These are phyloP conservation scores for Odocoileus hemionus DNA, from an alignment of 2,113 vertebrate species.

Conservation along the genomic window DNA sequence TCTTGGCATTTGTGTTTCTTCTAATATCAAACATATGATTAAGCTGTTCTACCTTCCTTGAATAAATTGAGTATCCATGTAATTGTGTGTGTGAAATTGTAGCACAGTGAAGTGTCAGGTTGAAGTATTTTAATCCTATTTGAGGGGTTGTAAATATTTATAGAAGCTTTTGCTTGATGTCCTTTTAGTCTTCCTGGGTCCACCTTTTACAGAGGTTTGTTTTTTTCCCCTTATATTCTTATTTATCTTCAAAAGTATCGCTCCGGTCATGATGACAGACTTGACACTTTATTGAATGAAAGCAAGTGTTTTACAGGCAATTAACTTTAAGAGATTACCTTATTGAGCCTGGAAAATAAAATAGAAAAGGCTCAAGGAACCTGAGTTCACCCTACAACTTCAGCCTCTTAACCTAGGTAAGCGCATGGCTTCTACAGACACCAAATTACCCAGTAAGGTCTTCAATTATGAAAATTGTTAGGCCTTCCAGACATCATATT, in stretches of 20 bases:
- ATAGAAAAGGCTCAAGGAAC: not conserved
- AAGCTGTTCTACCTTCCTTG: not conserved
- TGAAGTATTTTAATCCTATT: not conserved
- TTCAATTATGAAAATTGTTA: not conserved
- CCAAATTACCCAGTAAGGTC: not conserved
- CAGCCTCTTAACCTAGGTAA: not conserved
- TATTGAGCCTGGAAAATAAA: not conserved
- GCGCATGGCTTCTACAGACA: not conserved
- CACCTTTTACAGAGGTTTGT: not conserved
- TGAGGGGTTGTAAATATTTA: not conserved
- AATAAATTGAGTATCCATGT: not conserved
- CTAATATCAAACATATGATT: not conserved
- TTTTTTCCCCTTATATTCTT: not conserved
- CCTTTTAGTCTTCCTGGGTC: not conserved
- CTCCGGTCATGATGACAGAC: not conserved
- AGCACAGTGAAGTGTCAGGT: not conserved
- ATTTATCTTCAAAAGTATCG: not conserved
- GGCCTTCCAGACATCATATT: not conserved
- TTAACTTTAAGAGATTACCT: not conserved
- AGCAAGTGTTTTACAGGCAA: not conserved
- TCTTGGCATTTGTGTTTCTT: not conserved
- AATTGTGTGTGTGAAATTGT: not conserved
- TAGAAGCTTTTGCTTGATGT: not conserved
- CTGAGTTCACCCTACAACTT: not conserved
- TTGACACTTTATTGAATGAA: not conserved